phyloP scores from a whole-genome alignment of 2,888 invertebrate genomes.

The Tholera decimalis region DNA sequence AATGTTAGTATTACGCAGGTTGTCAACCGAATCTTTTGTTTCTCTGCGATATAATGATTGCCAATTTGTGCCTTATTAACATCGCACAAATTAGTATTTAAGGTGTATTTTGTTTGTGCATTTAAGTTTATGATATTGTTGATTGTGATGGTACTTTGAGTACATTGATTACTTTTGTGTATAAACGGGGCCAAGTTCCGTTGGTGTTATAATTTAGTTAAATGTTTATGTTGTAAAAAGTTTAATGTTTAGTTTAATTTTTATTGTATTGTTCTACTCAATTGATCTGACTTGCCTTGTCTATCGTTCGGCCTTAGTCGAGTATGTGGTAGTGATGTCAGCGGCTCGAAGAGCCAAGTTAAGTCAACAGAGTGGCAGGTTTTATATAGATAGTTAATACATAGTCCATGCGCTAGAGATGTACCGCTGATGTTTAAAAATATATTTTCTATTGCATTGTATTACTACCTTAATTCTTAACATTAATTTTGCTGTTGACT shows the following conservation, averaged over 20 bases:
- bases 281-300: conserved; percentile 52
- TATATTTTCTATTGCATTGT: not conserved
- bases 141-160: conserved; percentile 84
- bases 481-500: not conserved
- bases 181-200: conserved; percentile 77
- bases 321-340: conserved; percentile 31
- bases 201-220: no score
- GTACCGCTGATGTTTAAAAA: conserved; percentile 13
- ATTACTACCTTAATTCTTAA: not conserved
- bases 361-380: conserved; percentile 43
- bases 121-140: conserved; percentile 58
- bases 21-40: conserved; percentile 41
- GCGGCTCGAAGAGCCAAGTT: conserved; percentile 46
- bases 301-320: conserved; percentile 26
- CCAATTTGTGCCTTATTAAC: conserved; percentile 56
- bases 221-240: conserved; percentile 36
- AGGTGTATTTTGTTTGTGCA: conserved; percentile 69
- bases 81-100: conserved; percentile 53
- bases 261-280: conserved; percentile 31
- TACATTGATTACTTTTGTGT: conserved; percentile 76
- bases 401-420: conserved; percentile 18
- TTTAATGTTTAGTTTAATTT: conserved; percentile 33
- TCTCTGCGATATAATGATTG: conserved; percentile 56
- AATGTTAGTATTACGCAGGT: conserved; percentile 15
- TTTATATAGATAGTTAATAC: conserved; percentile 37